Base-by-base conservation (phyloP, 2,888 invertebrate genomes). In the Odontomyia ornata region DNA sequence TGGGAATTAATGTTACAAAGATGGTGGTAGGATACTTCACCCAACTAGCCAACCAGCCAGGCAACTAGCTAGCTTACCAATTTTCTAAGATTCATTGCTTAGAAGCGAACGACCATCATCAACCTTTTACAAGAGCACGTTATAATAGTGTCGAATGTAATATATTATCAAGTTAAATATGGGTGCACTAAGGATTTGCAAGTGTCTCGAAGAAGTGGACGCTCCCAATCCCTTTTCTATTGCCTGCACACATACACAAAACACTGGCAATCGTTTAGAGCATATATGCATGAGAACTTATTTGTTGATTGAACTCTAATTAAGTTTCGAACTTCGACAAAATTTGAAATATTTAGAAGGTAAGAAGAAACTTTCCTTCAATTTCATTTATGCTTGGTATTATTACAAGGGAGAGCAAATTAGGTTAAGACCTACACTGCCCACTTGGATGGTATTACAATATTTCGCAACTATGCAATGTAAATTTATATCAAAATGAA, bases 301-400 rank as follows among this genome's bases (percentile, higher is more conserved):
- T 77, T 77, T 79, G 79, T 76, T 79, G 79, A 79, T 79, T 79
- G 79, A 79, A 77, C 77, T 77, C 77, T 79, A 79, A 79, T 79
- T 79, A 77, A 79, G 77, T 79, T 79, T 79, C 77, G 69, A 79
- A 79, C 77, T 79, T 79, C 21, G 56, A 23, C 76, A 69, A 77
- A 79, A 77, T 77, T 76, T 76, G 77, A 79, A 79, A 79, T 79
- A 77, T 79, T 77, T 76, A 76, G 76, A 73, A 79, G 79, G 76
- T 76, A 79, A 76, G 76, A 79, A 79, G 76, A 77, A 79, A 77
- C 62, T 79, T 79, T 76, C 62, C 77, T 77, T 77, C 65, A 64
- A 69, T 75, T 77, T 77, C 72, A 77, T 79, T 72, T 75, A n/a
- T 77, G 30, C 27, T 28, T 30, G 30, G 73, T 27, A 73, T 60